phyloP scores from a whole-genome alignment of 53 echinoderm and acorn worm species.

The Zoroaster sp. region DNA sequence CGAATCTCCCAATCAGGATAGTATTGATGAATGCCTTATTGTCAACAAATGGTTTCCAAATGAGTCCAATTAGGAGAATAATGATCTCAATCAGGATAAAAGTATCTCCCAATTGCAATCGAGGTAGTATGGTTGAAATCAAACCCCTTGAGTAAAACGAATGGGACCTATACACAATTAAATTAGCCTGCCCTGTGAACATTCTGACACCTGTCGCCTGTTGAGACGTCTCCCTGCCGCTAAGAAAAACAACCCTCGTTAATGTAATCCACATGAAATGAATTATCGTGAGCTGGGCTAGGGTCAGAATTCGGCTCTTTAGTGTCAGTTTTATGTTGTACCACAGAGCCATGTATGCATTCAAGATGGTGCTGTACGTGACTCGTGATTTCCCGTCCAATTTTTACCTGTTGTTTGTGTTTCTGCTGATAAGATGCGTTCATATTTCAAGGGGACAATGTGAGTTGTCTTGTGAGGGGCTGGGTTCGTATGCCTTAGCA shows the following conservation, averaged over 20 bases:
- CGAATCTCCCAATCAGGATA: no score
- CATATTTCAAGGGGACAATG: slow-evolving; percentile 6
- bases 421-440: background rate
- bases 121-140: no score
- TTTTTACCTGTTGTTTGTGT: background rate
- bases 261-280: background rate
- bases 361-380: background rate
- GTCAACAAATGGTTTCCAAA: no score
- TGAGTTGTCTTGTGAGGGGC: background rate
- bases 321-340: background rate
- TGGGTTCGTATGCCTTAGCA: background rate
- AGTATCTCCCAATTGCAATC: no score
- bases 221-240: background rate
- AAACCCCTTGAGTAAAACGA: no score
- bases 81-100: no score
- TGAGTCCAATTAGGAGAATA: no score
- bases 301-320: background rate
- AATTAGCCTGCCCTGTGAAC: background rate
- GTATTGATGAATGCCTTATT: no score
- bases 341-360: background rate
- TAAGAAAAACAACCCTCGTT: background rate
- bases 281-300: background rate
- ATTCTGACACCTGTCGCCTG: background rate
- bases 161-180: no score
- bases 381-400: background rate